Base-by-base conservation (phyloP, 2,797 vertebrate genomes). In the Myotis pilosus region DNA sequence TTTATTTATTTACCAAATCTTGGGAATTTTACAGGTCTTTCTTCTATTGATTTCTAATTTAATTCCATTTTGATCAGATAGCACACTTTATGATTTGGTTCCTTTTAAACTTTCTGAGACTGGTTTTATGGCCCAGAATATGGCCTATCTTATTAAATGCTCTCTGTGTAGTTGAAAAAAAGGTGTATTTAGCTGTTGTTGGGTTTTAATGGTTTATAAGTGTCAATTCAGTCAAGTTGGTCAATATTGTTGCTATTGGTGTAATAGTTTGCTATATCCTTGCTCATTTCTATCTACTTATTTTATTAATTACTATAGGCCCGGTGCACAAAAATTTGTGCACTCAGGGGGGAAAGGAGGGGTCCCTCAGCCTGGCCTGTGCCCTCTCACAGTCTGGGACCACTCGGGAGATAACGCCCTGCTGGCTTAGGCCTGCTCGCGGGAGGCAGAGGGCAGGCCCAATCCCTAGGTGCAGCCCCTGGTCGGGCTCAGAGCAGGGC, bases 51-150 rank as follows among this genome's bases (percentile, higher is more conserved):
- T 68, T 86, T 87, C 44, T 91, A 95, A 81, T 23, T 92, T 75
- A 92, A 88, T 93, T 83, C n/a, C 57, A 79, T 30, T 90, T 96
- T 92, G 33, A 36, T 91, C n/a, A 75, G 28, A 84, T 51, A 66
- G 30, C 17, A 95, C 44, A 57, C 17, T 44, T 79, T 87, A 51
- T 68, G 38, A 88, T 23, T 25, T 72, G 22, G 41, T 62, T 85
- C 90, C 55, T 94, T 95, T 89, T 62, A 82, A 86, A 91, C 57
- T 83, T 85, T 41, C 17, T 93, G 19, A 49, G 36, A 78, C 33
- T 74, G 72, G 55, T 80, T 90, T 92, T 90, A 91, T 30, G 30
- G 28, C n/a, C 57, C 38, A 82, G 23, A 83, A 84, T 51, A 62
- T 22, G 57, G 30, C 47, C 47, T 75, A 76, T 47, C 38, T 80